Percentiles rank a stretch among this genome's conserved stretches.
Evolutionary conservation across 2,888 invertebrate genomes (phyloP).

Genomic region (Leptopilina drosophilae): DNA sequence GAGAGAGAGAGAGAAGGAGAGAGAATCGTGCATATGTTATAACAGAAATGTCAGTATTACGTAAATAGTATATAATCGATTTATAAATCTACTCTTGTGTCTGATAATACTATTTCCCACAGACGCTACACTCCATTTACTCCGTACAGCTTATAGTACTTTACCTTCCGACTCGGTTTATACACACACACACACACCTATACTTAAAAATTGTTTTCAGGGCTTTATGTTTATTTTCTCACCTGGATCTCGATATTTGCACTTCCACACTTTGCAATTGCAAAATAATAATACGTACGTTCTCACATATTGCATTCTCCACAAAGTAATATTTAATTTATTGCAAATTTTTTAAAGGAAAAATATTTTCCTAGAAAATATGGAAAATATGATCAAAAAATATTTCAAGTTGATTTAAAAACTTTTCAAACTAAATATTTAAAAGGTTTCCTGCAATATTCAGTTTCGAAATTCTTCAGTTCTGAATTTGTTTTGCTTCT

Average conservation of each 20-base stretch:
- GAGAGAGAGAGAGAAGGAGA: no score
- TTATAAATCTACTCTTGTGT: slow-evolving; percentile 11
- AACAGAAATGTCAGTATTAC: slow-evolving; percentile 32
- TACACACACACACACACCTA: neutral
- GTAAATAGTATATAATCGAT: slow-evolving; percentile 20
- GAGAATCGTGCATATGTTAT: slow-evolving; percentile 21
- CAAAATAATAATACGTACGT: neutral
- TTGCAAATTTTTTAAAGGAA: no score
- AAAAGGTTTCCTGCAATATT: no score
- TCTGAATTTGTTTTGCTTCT: no score
- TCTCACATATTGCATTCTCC: no score
- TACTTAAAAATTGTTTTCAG: neutral
- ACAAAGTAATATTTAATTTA: no score
- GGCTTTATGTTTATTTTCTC: slow-evolving; percentile 6
- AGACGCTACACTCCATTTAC: slow-evolving; percentile 3
- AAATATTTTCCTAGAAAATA: no score
- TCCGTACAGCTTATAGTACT: neutral
- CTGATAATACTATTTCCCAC: slow-evolving; percentile 28
- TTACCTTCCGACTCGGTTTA: no score
- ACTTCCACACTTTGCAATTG: neutral
- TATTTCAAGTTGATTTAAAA: no score
- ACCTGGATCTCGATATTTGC: neutral
- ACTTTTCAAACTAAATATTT: no score
- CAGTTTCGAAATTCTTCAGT: no score
- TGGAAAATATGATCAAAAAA: no score